Conservation (phyloP, 2,888 invertebrate genomes). For the Ophion ellenae region DNA sequence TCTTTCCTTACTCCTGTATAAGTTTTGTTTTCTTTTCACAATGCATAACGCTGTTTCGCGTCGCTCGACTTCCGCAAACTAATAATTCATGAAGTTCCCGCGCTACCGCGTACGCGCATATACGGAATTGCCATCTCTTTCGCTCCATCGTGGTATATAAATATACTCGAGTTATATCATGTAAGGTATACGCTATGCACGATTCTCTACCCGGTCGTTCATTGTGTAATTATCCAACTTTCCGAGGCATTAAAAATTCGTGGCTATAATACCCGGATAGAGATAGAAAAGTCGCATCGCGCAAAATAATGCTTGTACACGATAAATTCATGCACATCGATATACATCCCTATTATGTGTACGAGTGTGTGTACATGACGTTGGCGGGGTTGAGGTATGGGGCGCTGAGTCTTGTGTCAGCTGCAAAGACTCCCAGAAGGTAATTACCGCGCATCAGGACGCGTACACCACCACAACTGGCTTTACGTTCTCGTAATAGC, state of each 20-base stretch:
- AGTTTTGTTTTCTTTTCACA: neutral
- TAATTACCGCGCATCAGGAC: constrained; percentile 65
- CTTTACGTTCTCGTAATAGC: constrained; percentile 64
- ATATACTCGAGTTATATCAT: constrained; percentile 35
- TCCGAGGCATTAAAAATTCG: constrained; percentile 39
- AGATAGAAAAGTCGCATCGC: constrained; percentile 31
- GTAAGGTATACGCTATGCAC: constrained; percentile 10
- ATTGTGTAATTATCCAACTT: constrained; percentile 59
- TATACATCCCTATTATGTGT: neutral
- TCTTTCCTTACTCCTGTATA: neutral
- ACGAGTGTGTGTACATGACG: neutral
- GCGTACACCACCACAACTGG: constrained; percentile 52
- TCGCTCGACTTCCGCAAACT: constrained; percentile 42
- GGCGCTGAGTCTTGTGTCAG: constrained; percentile 53
- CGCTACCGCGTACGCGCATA: constrained; percentile 9
- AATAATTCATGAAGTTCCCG: constrained; percentile 50
- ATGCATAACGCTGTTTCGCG: neutral
- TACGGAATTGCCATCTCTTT: neutral
- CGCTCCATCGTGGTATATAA: neutral
- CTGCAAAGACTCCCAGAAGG: constrained; percentile 67
- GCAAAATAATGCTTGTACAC: constrained; percentile 23
- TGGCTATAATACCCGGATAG: constrained; percentile 3
- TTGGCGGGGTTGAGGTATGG: constrained; percentile 33
- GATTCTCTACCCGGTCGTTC: constrained; percentile 36
- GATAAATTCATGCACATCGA: neutral